These are phyloP conservation scores for Antheraea assamensis DNA, from an alignment of 2,888 invertebrate species.

Conservation along the genomic window DNA sequence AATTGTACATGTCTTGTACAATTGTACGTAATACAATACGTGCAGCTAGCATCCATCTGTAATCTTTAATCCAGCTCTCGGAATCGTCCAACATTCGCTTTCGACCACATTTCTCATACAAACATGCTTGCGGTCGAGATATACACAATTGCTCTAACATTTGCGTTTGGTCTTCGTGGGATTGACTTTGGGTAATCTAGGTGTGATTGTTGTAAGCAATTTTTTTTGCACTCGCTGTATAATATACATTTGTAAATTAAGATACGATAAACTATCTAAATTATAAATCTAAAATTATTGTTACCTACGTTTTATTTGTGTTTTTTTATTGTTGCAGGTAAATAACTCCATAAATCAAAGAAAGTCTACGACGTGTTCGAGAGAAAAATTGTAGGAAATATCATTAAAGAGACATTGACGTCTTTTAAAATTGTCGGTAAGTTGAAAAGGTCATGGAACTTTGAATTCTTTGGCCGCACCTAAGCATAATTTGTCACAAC, in stretches of 20 bases:
- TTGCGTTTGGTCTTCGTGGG: conserved; percentile 46
- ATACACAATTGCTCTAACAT: conserved; percentile 43
- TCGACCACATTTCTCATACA: conserved; percentile 49
- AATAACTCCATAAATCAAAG: neutral
- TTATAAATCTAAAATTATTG: neutral
- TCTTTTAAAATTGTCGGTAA: neutral
- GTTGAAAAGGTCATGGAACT: neutral
- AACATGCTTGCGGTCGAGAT: conserved; percentile 42
- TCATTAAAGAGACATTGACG: neutral
- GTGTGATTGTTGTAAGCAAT: conserved; percentile 31
- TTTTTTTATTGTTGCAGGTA: conserved; percentile 8
- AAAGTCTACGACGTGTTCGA: neutral
- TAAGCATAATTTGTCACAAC: neutral
- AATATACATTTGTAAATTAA: neutral
- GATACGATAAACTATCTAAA: neutral
- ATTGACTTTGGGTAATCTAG: conserved; percentile 49
- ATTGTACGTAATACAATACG: neutral
- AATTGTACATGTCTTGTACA: neutral
- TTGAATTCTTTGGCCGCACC: conserved; percentile 1
- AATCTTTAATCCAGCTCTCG: neutral
- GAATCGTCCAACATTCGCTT: neutral
- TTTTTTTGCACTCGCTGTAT: neutral
- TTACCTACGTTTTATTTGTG: neutral
- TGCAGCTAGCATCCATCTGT: neutral
- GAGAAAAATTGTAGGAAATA: neutral